Evolutionary conservation across 2,797 vertebrate species (phyloP).

Genomic region (Pempheris klunzingeri): DNA sequence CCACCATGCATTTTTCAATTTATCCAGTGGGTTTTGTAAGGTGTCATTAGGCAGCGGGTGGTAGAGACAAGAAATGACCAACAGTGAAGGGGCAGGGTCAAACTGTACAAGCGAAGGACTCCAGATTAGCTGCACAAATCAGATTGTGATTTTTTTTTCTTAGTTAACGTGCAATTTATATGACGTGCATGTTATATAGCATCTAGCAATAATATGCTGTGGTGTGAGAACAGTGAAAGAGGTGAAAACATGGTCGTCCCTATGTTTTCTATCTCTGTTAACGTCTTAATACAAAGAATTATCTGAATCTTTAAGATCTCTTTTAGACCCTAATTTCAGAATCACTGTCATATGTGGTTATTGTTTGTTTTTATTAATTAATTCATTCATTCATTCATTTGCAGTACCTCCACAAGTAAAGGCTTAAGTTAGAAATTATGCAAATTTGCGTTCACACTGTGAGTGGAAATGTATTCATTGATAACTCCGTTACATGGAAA

Average conservation of each 20-base stretch:
- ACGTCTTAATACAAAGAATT: neutral
- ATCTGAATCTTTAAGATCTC: neutral
- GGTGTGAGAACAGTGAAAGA: neutral
- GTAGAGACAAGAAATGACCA: slow-evolving; percentile 30
- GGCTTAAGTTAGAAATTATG: neutral
- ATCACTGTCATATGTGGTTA: neutral
- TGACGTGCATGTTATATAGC: too few relatives aligned
- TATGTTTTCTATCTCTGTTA: neutral
- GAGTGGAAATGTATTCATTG: slow-evolving; percentile 38
- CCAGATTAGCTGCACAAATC: slow-evolving; percentile 6
- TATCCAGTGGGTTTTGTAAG: slow-evolving; percentile 33
- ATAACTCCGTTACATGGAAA: slow-evolving; percentile 66
- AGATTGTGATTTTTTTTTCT: neutral
- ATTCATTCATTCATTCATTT: neutral
- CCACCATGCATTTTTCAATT: slow-evolving; percentile 24
- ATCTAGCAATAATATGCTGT: too few relatives aligned
- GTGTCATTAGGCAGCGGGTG: slow-evolving; percentile 28
- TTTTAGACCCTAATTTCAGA: neutral
- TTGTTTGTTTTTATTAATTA: too few relatives aligned
- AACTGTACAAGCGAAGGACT: slow-evolving; percentile 3
- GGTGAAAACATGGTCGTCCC: neutral
- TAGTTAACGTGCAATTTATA: neutral
- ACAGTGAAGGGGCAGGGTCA: slow-evolving; percentile 18
- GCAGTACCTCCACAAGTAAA: neutral
- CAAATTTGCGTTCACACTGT: slow-evolving; percentile 18